phyloP scores from a whole-genome alignment of 2,888 invertebrate species.

The Palloptera scutellata region DNA sequence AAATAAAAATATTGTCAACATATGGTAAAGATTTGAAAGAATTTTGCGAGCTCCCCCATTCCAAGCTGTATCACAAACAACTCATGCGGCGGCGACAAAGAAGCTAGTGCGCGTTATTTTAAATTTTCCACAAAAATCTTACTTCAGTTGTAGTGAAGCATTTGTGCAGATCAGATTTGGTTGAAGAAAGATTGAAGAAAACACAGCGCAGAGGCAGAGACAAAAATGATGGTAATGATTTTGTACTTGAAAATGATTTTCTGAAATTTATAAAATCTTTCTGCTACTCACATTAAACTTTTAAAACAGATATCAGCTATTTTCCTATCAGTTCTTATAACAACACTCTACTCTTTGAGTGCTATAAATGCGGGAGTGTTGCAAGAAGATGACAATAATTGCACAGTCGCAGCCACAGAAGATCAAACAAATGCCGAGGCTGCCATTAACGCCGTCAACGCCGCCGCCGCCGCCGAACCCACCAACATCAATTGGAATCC shows the following conservation, averaged over 20 bases:
- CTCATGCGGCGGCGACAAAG: neutral
- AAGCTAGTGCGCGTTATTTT: too few species aligned
- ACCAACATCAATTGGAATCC: constrained; percentile 33
- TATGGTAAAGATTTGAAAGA: constrained; percentile 17
- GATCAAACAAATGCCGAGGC: neutral
- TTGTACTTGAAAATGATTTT: too few species aligned
- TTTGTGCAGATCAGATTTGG: neutral
- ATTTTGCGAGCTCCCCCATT: too few species aligned
- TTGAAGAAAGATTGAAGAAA: neutral
- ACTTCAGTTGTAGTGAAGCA: neutral
- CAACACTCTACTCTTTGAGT: neutral
- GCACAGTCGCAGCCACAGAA: constrained; percentile 5
- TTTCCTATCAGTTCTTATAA: neutral
- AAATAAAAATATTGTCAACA: constrained; percentile 11
- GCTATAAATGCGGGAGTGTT: neutral
- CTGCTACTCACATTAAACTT: neutral
- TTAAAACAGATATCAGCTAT: neutral
- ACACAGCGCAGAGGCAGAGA: too few species aligned
- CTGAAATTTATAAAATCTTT: neutral
- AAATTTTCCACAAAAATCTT: too few species aligned
- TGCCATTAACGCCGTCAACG: constrained; percentile 1
- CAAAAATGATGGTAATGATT: too few species aligned
- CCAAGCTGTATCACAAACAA: constrained; percentile 2
- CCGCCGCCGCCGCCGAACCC: too few species aligned
- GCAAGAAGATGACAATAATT: neutral